Evolutionary conservation across 2,888 invertebrate genomes (phyloP), one percentile per base, ranked within the genome.

Genomic region (Sepiola atlantica): DNA sequence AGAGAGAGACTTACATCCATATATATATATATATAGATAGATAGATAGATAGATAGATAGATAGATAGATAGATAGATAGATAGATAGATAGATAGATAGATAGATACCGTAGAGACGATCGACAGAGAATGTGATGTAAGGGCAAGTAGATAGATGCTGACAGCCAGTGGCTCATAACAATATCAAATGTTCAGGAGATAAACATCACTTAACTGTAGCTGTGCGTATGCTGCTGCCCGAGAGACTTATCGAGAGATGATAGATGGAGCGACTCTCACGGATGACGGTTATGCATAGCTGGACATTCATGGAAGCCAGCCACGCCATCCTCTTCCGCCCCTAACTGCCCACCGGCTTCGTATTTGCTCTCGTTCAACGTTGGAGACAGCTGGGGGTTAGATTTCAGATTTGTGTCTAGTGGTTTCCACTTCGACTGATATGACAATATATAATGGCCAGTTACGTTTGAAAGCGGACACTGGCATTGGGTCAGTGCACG

Each of bases 261-360:
- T 77, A 77, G 77, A 77, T 77, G 77, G 77, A 77, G 16, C 4
- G n/a, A n/a, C 77, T 77, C n/a, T 77, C n/a, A 32, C 32, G 77
- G 77, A 77, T 77, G 77, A 77, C 77, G n/a, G 77, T 77, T 77
- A 77, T 77, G 77, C 77, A 77, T 21, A 77, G n/a, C 77, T 77
- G 32, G 77, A 32, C 32, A 77, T 32, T 77, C 77, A 77, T 77
- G 77, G 77, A 77, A 77, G 77, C 16, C 77, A 77, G 32, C 77
- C 77, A 77, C 77, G 77, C 32, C 2, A 77, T n/a, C n/a, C 16
- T 16, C 16, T 77, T 45, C 8, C 32, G n/a, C 77, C 77, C 32
- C 77, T 77, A n/a, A 32, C n/a, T 14, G n/a, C n/a, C 45, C 32
- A 77, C n/a, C n/a, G 77, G n/a, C 77, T 77, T 77, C 77, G 32